phyloP scores from a whole-genome alignment of 1,140 invertebrate genomes.

The Venustaconcha ellipsiformis region DNA sequence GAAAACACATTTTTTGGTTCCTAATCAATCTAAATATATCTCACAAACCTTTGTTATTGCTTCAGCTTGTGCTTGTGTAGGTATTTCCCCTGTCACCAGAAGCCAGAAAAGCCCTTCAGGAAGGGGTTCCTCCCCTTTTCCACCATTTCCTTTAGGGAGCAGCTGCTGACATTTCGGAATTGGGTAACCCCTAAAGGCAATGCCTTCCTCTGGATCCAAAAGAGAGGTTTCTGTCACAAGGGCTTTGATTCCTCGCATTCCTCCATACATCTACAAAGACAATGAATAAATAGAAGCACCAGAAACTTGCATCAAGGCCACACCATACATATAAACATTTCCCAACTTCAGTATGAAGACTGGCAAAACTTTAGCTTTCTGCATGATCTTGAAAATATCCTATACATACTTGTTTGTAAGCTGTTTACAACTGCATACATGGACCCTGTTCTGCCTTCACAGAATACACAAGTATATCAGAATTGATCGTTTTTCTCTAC shows the following conservation, averaged over 20 bases:
- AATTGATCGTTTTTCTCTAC: no score
- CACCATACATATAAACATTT: background rate
- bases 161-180: conserved; percentile 95
- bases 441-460: no score
- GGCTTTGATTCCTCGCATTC: conserved; percentile 96
- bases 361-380: background rate
- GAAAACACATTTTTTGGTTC: no score
- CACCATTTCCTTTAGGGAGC: conserved; percentile 83
- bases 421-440: background rate
- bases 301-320: background rate
- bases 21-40: no score
- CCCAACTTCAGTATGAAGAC: background rate
- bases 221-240: conserved; percentile 96
- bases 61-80: conserved; percentile 79
- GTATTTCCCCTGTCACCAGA: conserved; percentile 91
- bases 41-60: conserved; percentile 78
- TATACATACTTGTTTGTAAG: background rate
- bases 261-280: conserved; percentile 88
- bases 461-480: no score
- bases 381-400: background rate
- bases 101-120: conserved; percentile 98
- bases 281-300: background rate
- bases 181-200: conserved; percentile 93
- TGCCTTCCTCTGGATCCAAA: conserved; percentile 94
- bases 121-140: conserved; percentile 85